phyloP scores from a whole-genome alignment of 2,113 vertebrate species.

The pig (Sus scrofa) region DNA sequence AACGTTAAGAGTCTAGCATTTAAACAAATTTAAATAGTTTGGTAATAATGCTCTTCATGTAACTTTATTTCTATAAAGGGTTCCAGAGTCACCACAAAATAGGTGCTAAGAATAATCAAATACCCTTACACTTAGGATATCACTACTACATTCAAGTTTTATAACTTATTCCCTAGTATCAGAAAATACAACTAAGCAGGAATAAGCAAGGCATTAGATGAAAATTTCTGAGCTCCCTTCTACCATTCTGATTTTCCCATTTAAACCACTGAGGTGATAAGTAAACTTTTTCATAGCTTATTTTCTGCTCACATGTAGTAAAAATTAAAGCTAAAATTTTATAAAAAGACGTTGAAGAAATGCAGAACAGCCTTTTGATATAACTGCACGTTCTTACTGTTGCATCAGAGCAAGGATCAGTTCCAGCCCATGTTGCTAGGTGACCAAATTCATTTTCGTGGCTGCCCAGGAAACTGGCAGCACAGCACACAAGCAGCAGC shows the following conservation, averaged over 20 bases:
- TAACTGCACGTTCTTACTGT: slow-evolving; percentile 35
- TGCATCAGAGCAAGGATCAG: slow-evolving; percentile 55
- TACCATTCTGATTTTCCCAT: background rate
- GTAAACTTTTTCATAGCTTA: slow-evolving; percentile 24
- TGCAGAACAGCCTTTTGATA: background rate
- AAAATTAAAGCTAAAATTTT: slow-evolving; percentile 32
- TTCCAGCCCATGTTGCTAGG: slow-evolving; percentile 73
- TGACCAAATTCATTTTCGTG: slow-evolving; percentile 43
- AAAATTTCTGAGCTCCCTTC: slow-evolving; percentile 3
- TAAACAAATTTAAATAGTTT: slow-evolving; percentile 40
- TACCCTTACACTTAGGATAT: background rate
- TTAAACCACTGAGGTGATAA: background rate
- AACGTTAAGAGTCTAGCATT: slow-evolving; percentile 23
- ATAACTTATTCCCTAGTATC: background rate
- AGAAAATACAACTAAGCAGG: background rate
- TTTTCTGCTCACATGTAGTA: background rate
- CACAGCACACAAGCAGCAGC: background rate
- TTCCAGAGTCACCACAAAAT: background rate
- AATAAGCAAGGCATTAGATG: background rate
- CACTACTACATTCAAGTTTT: background rate
- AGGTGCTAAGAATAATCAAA: background rate
- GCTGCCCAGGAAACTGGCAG: slow-evolving; percentile 62
- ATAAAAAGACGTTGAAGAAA: background rate
- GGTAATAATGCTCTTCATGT: background rate
- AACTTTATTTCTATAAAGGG: background rate